phyloP scores from a whole-genome alignment of 2,113 vertebrate genomes.

The Sardina pilchardus region DNA sequence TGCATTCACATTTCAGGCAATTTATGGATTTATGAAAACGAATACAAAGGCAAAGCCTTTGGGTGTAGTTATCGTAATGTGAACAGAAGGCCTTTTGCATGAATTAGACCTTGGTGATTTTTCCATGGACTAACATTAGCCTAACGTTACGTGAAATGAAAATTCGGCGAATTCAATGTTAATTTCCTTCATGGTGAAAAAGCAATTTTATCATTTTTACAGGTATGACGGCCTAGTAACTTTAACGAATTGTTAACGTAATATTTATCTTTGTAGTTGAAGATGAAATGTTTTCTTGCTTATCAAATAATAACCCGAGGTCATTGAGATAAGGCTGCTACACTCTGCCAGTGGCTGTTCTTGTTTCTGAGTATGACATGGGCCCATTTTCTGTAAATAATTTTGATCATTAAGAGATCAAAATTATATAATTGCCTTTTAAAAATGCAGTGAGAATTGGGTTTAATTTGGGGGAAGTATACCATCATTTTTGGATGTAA shows the following conservation, averaged over 20 bases:
- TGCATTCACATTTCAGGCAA: background rate
- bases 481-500: background rate
- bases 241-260: background rate
- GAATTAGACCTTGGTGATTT: slow-evolving; percentile 18
- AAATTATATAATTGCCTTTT: slow-evolving; percentile 4
- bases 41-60: background rate
- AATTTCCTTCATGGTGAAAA: background rate
- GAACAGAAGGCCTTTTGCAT: slow-evolving; percentile 15
- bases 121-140: background rate
- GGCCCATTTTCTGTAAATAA: background rate
- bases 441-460: background rate
- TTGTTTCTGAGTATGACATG: background rate
- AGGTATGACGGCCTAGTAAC: background rate
- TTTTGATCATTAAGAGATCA: background rate
- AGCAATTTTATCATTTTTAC: background rate
- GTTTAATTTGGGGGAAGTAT: background rate
- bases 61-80: slow-evolving; percentile 2
- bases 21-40: background rate
- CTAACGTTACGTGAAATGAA: background rate
- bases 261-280: background rate
- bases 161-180: background rate
- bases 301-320: slow-evolving; percentile 5
- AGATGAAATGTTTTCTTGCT: background rate
- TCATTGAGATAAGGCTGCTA: slow-evolving; percentile 16
- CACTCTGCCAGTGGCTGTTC: background rate